Conservation (phyloP, 2,797 vertebrate genomes). For the Gallinago solitaria region DNA sequence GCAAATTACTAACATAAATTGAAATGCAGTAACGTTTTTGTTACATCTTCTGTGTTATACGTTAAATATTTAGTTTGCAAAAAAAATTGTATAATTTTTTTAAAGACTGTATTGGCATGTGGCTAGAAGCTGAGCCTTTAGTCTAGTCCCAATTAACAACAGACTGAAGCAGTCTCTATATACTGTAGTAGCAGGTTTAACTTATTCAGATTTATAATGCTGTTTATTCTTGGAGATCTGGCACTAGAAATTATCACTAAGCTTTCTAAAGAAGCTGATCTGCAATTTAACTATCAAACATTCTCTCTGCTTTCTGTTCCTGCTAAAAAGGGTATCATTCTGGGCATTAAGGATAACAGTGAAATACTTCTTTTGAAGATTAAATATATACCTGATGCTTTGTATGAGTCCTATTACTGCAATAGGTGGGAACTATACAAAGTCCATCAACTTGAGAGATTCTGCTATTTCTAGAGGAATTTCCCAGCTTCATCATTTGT, state of each 20-base stretch:
- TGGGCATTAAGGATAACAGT: conserved; percentile 29
- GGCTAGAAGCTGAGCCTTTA: conserved; percentile 60
- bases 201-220: conserved; percentile 64
- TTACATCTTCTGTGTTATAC: conserved; percentile 66
- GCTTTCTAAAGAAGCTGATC: conserved; percentile 34
- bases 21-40: conserved; percentile 65
- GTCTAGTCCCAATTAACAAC: conserved; percentile 40
- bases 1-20: conserved; percentile 58
- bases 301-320: conserved; percentile 36
- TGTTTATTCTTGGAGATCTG: conserved; percentile 66
- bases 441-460: neutral
- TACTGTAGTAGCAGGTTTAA: conserved; percentile 65
- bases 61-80: conserved; percentile 72
- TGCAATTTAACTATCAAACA: neutral
- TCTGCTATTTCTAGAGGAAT: neutral
- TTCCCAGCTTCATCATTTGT: neutral
- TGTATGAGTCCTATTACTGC: neutral
- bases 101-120: conserved; percentile 54
- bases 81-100: conserved; percentile 70
- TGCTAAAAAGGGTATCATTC: conserved; percentile 2
- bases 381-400: conserved; percentile 9
- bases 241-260: conserved; percentile 14
- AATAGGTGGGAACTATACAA: neutral
- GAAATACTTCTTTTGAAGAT: conserved; percentile 11
- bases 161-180: conserved; percentile 53